phyloP scores from a whole-genome alignment of 2,797 vertebrate species.

The Megalops cyprinoides region DNA sequence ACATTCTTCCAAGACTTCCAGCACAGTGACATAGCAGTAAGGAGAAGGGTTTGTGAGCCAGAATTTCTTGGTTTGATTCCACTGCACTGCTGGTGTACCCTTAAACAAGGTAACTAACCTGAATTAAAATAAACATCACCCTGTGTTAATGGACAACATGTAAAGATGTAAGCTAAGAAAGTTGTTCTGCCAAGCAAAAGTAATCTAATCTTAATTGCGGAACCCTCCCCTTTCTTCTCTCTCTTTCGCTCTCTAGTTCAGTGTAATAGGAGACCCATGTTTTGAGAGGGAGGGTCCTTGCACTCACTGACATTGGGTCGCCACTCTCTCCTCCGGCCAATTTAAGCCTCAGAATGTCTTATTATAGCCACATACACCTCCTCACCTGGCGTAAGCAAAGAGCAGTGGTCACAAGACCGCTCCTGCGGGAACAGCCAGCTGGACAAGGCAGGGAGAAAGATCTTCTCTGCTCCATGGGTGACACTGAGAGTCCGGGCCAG shows the following conservation, averaged over 20 bases:
- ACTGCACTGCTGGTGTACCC: no score
- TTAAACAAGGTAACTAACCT: no score
- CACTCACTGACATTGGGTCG: conserved; percentile 54
- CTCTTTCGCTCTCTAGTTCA: conserved; percentile 7
- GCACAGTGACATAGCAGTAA: no score
- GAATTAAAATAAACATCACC: no score
- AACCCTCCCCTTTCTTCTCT: neutral
- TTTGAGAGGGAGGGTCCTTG: conserved; percentile 21
- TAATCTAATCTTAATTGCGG: neutral
- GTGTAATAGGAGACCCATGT: conserved; percentile 22
- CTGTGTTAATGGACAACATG: no score
- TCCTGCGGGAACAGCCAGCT: conserved; percentile 9
- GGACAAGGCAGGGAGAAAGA: neutral
- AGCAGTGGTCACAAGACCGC: conserved; percentile 68
- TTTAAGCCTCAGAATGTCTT: conserved; percentile 57
- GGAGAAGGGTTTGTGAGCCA: no score
- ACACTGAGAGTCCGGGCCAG: conserved; percentile 13
- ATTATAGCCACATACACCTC: conserved; percentile 67
- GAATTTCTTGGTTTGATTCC: no score
- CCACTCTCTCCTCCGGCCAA: conserved; percentile 22
- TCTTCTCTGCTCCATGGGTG: conserved; percentile 15
- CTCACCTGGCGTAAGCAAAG: conserved; percentile 59
- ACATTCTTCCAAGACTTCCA: no score
- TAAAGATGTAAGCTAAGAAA: no score
- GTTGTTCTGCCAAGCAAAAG: no score